Conservation (phyloP, 2,797 vertebrate genomes). For the Chaenodraco wilsoni region DNA sequence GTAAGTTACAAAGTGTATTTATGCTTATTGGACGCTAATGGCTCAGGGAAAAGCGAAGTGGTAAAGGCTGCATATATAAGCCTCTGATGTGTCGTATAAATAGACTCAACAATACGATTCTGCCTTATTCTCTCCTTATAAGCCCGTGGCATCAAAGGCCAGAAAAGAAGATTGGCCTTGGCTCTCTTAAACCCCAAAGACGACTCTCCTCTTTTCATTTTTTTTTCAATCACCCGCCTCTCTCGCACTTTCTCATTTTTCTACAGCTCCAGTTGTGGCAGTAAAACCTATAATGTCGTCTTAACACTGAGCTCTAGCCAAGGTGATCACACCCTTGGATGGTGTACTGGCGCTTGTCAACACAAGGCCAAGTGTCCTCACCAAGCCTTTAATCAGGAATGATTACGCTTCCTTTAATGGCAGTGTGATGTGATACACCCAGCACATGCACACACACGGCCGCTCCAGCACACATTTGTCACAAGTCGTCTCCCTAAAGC, state of each 20-base stretch:
- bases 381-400: constrained; percentile 72
- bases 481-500: not conserved
- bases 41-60: constrained; percentile 51
- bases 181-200: constrained; percentile 55
- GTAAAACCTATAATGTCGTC: constrained; percentile 66
- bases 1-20: constrained; percentile 53
- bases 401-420: constrained; percentile 70
- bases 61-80: constrained; percentile 61
- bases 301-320: constrained; percentile 56
- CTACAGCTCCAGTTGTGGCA: constrained; percentile 42
- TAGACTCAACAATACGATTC: too few relatives aligned
- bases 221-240: not conserved
- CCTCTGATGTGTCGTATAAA: constrained; percentile 66
- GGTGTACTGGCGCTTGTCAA: constrained; percentile 69
- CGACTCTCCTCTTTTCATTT: constrained; percentile 16
- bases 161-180: constrained; percentile 66
- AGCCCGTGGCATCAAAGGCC: constrained; percentile 64
- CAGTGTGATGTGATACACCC: constrained; percentile 40
- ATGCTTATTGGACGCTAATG: constrained; percentile 54
- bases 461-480: constrained; percentile 22
- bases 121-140: constrained; percentile 39
- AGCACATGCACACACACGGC: constrained; percentile 1
- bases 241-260: constrained; percentile 38
- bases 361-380: constrained; percentile 62
- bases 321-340: constrained; percentile 78